phyloP scores from a whole-genome alignment of 2,888 invertebrate species.

The Parasteatoda lunata region DNA sequence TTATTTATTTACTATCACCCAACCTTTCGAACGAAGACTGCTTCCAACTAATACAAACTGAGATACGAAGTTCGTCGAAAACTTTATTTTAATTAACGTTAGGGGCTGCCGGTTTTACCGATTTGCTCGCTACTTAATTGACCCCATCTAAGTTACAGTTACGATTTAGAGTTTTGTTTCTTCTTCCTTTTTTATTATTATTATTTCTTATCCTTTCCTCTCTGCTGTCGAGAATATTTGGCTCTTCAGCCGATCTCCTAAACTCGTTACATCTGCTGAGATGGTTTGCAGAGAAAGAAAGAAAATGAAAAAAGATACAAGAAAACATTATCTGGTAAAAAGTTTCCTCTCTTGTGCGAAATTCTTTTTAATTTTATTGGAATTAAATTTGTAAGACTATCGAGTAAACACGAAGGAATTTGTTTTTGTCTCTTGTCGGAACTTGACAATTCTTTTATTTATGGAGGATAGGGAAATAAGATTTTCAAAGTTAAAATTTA shows the following conservation, averaged over 20 bases:
- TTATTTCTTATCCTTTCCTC: too few species aligned
- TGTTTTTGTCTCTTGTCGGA: constrained; percentile 14
- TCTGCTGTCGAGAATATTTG: not conserved
- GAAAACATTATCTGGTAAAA: constrained; percentile 2
- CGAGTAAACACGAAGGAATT: constrained; percentile 35
- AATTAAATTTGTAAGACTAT: constrained; percentile 41
- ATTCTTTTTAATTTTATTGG: constrained; percentile 40
- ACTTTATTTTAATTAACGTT: constrained; percentile 47
- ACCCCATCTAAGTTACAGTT: constrained; percentile 37
- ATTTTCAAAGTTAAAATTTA: too few species aligned
- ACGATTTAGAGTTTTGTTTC: constrained; percentile 26
- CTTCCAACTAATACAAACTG: not conserved
- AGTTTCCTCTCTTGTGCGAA: not conserved
- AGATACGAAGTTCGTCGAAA: not conserved
- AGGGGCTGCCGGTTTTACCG: not conserved
- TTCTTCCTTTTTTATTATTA: not conserved
- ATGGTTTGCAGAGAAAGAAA: too few species aligned
- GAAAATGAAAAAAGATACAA: constrained; percentile 1
- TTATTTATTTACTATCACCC: not conserved
- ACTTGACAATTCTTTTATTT: too few species aligned
- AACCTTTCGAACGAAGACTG: not conserved
- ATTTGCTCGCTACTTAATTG: constrained; percentile 28
- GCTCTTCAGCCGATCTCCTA: constrained; percentile 1
- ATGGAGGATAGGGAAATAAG: too few species aligned
- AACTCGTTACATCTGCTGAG: not conserved